Base-by-base conservation (phyloP, 1,140 invertebrate species). In the Argopecten irradians region DNA sequence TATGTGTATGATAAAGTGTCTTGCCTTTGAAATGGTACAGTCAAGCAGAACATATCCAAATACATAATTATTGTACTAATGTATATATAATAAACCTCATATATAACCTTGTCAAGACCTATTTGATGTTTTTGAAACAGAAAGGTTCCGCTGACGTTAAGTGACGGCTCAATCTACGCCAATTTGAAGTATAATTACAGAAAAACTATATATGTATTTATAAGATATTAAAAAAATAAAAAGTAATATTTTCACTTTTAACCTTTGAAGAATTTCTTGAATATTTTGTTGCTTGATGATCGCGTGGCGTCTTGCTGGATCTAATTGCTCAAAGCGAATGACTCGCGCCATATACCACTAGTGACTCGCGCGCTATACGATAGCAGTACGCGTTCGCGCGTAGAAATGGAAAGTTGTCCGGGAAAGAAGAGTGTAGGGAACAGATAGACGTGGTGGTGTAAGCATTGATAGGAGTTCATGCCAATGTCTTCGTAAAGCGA, bases 61-160 rank as follows among this genome's bases (percentile, higher is more conserved):
- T 71, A 5, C 2, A 1, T 28, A 28, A 28, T 71, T 71, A 28
- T n/a, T 28, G 55, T 71, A 71, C 55, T 5, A 16, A 28, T 3
- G 55, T 71, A 46, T 46, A 39, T 39, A 71, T 71, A 8, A 16
- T 71, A 71, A 71, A 71, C 22, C n/a, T 71, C 5, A 28, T 28
- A 71, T 71, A 71, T 71, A 8, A 28, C 22, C 22, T 71, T 71
- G 55, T 71, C 55, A 71, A 28, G 5, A 1, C 28, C 55, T n/a
- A 71, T 71, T 71, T 71, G 55, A 71, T 71, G 55, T 71, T n/a
- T 71, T 28, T 71, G 55, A 71, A 71, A 71, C 55, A 71, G 55
- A 71, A n/a, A 71, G 16, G 55, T n/a, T 11, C 22, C 22, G 1
- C 28, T n/a, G n/a, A 16, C n/a, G 55, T 16, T 28, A 71, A 28